These are phyloP conservation scores for Aphidius gifuensis DNA, from an alignment of 1,140 invertebrate genomes.

Conservation along the genomic window DNA sequence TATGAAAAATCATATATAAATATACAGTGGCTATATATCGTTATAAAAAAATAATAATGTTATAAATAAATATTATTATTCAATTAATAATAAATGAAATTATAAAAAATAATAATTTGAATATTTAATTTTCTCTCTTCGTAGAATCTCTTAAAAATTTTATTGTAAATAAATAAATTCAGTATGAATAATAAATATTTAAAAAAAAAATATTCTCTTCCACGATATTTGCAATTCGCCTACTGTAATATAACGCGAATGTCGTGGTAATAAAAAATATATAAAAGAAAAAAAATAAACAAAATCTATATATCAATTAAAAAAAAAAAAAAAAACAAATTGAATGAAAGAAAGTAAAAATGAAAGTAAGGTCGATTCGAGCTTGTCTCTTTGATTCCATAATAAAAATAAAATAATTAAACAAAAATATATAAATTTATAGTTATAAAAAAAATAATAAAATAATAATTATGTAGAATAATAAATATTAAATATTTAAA, in stretches of 20 bases:
- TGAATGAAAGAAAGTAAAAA: slow-evolving; percentile 12
- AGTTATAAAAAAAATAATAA: slow-evolving; percentile 35
- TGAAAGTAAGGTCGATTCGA: slow-evolving; percentile 4
- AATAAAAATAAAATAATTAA: slow-evolving; percentile 3
- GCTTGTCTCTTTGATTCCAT: slow-evolving; percentile 11
- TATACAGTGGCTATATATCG: too few relatives aligned
- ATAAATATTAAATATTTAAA: background rate
- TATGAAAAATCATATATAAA: too few relatives aligned
- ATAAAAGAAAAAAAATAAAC: slow-evolving; percentile 3
- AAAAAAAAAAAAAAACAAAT: background rate
- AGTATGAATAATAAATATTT: slow-evolving; percentile 18
- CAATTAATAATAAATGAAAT: background rate
- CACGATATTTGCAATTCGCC: slow-evolving; percentile 16
- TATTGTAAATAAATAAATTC: slow-evolving; percentile 12
- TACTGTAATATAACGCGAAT: slow-evolving; percentile 23
- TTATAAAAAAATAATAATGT: too few relatives aligned
- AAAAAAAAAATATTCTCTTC: slow-evolving; percentile 10
- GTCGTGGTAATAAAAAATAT: slow-evolving; percentile 7
- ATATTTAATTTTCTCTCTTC: background rate
- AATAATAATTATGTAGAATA: slow-evolving; percentile 34
- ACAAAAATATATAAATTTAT: slow-evolving; percentile 49
- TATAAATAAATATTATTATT: too few relatives aligned
- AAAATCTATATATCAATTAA: slow-evolving; percentile 11
- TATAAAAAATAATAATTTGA: background rate
- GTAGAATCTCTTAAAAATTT: slow-evolving; percentile 1